Conservation (phyloP, 1,140 invertebrate genomes). For the Saccostrea glomerata region DNA sequence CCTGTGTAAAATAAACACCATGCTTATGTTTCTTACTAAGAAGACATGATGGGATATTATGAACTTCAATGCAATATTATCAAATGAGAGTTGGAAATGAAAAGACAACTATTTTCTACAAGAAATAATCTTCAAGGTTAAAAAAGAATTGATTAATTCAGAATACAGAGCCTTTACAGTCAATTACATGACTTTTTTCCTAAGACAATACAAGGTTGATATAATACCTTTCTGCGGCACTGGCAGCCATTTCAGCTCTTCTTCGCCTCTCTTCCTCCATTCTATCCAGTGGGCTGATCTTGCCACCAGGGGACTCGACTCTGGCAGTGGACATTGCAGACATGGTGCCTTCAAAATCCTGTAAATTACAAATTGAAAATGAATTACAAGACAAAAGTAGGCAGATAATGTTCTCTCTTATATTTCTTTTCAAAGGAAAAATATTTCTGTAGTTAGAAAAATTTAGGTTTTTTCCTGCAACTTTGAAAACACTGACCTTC, state of each 20-base stretch:
- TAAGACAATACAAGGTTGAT: background rate
- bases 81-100: background rate
- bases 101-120: background rate
- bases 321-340: conserved; percentile 75
- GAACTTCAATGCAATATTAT: background rate
- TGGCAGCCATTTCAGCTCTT: conserved; percentile 70
- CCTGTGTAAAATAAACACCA: conserved; percentile 20
- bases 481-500: conserved; percentile 62
- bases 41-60: no score
- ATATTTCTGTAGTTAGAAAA: no score
- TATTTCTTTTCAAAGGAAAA: no score
- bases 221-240: conserved; percentile 74
- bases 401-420: no score
- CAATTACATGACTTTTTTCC: background rate
- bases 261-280: conserved; percentile 69
- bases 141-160: background rate
- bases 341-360: conserved; percentile 75
- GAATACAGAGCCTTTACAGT: background rate
- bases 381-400: background rate
- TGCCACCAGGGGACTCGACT: conserved; percentile 68
- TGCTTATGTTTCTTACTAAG: background rate
- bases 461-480: no score
- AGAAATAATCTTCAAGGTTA: background rate
- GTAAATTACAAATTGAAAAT: conserved; percentile 27
- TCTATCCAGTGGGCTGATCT: conserved; percentile 67